phyloP scores from a whole-genome alignment of 2,888 invertebrate species.

The Cyclophora albipunctata region DNA sequence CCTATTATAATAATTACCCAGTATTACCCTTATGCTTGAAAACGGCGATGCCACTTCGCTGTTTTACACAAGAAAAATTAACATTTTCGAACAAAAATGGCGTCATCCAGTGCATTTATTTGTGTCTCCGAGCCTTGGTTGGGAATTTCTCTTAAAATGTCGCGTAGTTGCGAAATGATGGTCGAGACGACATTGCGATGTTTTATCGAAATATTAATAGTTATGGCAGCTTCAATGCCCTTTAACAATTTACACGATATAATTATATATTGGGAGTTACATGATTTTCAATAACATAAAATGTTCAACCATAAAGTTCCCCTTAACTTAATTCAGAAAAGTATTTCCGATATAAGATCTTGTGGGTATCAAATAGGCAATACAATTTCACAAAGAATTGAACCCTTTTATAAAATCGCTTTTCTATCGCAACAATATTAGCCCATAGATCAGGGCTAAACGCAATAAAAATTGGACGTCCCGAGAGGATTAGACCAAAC shows the following conservation, averaged over 20 bases:
- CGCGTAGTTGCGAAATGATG: constrained; percentile 48
- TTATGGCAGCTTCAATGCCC: constrained; percentile 20
- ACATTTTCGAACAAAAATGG: constrained; percentile 48
- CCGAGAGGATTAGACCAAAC: constrained; percentile 67
- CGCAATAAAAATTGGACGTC: constrained; percentile 68
- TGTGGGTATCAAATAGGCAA: not conserved
- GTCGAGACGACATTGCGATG: constrained; percentile 43
- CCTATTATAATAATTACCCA: constrained; percentile 58
- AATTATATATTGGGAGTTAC: not conserved
- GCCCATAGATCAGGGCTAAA: constrained; percentile 60
- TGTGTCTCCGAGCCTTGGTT: constrained; percentile 34
- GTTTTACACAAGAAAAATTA: constrained; percentile 47
- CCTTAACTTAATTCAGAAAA: too few relatives aligned
- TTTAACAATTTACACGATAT: constrained; percentile 21
- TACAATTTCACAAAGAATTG: constrained; percentile 25
- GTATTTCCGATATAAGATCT: too few relatives aligned
- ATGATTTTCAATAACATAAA: too few relatives aligned
- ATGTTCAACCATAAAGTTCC: too few relatives aligned
- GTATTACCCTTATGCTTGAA: constrained; percentile 39
- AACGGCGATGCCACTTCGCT: constrained; percentile 29
- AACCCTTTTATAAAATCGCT: constrained; percentile 45
- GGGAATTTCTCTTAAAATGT: constrained; percentile 52
- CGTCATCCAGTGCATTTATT: constrained; percentile 37
- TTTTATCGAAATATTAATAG: constrained; percentile 34
- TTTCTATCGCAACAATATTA: constrained; percentile 55